Evolutionary conservation across 2,888 invertebrate species (phyloP).

Genomic region (Pemphredon lugubris): DNA sequence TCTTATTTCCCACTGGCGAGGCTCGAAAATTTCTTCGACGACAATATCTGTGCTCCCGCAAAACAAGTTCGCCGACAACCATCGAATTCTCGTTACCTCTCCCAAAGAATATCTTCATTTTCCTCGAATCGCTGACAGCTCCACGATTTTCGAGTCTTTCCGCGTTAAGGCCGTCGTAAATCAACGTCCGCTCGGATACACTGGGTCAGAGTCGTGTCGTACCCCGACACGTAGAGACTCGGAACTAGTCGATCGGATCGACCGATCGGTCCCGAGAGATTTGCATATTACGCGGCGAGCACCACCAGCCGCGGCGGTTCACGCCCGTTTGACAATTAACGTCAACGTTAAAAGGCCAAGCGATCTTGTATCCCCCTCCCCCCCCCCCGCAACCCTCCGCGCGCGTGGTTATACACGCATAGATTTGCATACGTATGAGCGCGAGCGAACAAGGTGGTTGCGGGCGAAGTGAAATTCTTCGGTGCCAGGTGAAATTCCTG

Average conservation of each 20-base stretch:
- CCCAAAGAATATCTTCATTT: too few relatives aligned
- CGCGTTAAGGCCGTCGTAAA: conserved; percentile 29
- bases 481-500: conserved; percentile 6
- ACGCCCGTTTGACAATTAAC: conserved; percentile 47
- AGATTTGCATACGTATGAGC: too few relatives aligned
- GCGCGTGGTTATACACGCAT: not conserved
- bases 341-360: conserved; percentile 36
- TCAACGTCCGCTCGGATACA: conserved; percentile 41
- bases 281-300: conserved; percentile 35
- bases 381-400: not conserved
- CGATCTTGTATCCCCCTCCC: not conserved
- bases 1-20: too few relatives aligned
- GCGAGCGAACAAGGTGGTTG: too few relatives aligned
- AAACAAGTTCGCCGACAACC: too few relatives aligned
- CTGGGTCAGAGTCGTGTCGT: conserved; percentile 41
- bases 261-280: conserved; percentile 13
- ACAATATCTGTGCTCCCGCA: too few relatives aligned
- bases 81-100: too few relatives aligned
- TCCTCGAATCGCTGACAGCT: not conserved
- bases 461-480: conserved; percentile 13
- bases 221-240: conserved; percentile 31
- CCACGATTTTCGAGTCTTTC: conserved; percentile 6
- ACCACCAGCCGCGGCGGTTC: not conserved
- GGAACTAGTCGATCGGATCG: conserved; percentile 23
- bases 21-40: too few relatives aligned